Base-by-base conservation (phyloP, 2,797 vertebrate genomes). In the Scolopax bukidnonensis region DNA sequence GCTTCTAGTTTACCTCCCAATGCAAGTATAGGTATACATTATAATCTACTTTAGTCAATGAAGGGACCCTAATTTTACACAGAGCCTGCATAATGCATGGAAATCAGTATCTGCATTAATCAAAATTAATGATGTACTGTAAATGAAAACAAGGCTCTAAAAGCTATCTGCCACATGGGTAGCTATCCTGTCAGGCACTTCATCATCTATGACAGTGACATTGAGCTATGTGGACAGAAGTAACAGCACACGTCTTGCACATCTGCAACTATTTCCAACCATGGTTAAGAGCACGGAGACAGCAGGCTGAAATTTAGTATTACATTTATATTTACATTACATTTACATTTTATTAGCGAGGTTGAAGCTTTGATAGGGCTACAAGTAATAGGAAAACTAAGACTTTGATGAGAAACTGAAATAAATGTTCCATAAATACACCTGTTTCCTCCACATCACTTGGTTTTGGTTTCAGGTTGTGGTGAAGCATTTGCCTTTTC, bases 131-230 rank as follows among this genome's bases (percentile, higher is more conserved):
- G 38, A 45, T 0, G 0, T 11, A 59, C 20, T 15, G 6, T 23
- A 65, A 57, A 59, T 7, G 7, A 63, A 76, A 38, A 5, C 21
- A 48, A 43, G n/a, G 28, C 27, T 80, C 3, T 1, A 24, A 47
- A 73, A 81, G 84, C 48, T 75, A 56, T 8, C 15, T 68, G 36
- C 25, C 45, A 19, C 10, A 1, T 4, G 15, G 33, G 9, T 41
- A 33, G 45, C 32, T 50, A 38, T 28, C 40, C 40, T 78, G n/a
- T 36, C 84, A 79, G 45, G 23, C 41, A 57, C 33, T 60, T 17
- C 82, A 74, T 70, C 74, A 36, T 3, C 47, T 6, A 4, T 24
- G 28, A 24, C 1, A 0, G 15, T 6, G 38, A 41, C 0, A 0
- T 0, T 47, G 57, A 68, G 40, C 43, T 68, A 10, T 1, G 17